Evolutionary conservation across 2,797 vertebrate genomes (phyloP).

Genomic region (Enteromius unitaeniatus): DNA sequence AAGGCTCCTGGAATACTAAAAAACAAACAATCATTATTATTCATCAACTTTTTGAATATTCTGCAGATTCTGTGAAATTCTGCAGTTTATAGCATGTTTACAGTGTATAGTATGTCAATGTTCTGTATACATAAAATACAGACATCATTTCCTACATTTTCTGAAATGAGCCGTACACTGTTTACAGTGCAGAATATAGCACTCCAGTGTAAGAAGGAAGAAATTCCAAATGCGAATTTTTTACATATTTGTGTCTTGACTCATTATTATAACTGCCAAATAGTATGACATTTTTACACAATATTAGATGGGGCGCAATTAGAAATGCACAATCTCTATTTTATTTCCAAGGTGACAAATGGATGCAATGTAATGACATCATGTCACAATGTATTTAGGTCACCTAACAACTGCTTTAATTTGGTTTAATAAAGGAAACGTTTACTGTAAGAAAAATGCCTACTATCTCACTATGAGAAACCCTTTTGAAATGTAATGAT

Average conservation of each 20-base stretch:
- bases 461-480: background rate
- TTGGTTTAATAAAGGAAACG: background rate
- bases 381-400: background rate
- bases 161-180: background rate
- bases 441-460: background rate
- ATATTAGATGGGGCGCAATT: background rate
- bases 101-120: background rate
- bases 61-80: background rate
- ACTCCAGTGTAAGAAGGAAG: background rate
- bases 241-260: background rate
- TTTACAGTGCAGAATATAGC: background rate
- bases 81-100: background rate
- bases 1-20: conserved; percentile 53
- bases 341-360: background rate
- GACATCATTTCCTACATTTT: background rate
- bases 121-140: background rate
- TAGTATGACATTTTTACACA: background rate
- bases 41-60: background rate
- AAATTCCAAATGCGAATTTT: background rate
- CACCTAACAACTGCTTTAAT: background rate
- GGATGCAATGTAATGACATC: background rate
- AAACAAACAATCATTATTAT: background rate
- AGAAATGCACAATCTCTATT: background rate
- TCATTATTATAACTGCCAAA: background rate
- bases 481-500: background rate